These are phyloP conservation scores for Corydoras sp. DNA, from an alignment of 2,113 vertebrate species.

Conservation along the genomic window DNA sequence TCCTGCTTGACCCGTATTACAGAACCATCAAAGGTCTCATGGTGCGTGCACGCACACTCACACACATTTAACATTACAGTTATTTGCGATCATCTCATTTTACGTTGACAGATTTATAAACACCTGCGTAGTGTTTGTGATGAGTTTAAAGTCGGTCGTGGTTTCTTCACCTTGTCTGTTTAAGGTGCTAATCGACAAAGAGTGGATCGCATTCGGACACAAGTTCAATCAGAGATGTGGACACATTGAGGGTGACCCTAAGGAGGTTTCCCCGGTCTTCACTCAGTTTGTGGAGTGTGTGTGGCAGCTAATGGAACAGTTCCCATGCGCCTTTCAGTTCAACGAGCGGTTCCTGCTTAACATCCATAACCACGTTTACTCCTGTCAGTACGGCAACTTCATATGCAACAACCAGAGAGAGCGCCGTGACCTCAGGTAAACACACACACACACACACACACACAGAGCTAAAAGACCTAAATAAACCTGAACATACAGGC, in stretches of 20 bases:
- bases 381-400: conserved; percentile 81
- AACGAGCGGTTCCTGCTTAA: conserved; percentile 69
- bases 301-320: conserved; percentile 78
- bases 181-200: conserved; percentile 42
- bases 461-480: not conserved
- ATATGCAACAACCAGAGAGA: conserved; percentile 77
- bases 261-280: conserved; percentile 76
- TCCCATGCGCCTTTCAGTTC: conserved; percentile 74
- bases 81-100: no score
- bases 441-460: not conserved
- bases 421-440: conserved; percentile 65
- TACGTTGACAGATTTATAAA: no score
- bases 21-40: conserved; percentile 74
- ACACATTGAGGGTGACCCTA: conserved; percentile 70
- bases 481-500: no score
- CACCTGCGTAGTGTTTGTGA: not conserved
- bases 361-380: conserved; percentile 73
- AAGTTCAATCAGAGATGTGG: conserved; percentile 58
- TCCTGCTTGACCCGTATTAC: conserved; percentile 74
- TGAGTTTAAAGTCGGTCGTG: not conserved
- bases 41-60: conserved; percentile 57
- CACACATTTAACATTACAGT: not conserved
- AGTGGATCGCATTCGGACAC: conserved; percentile 44
- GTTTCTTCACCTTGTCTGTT: not conserved
- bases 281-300: conserved; percentile 77